These are phyloP conservation scores for Trichogramma evanescens DNA, from an alignment of 2,888 invertebrate genomes.

Conservation along the genomic window DNA sequence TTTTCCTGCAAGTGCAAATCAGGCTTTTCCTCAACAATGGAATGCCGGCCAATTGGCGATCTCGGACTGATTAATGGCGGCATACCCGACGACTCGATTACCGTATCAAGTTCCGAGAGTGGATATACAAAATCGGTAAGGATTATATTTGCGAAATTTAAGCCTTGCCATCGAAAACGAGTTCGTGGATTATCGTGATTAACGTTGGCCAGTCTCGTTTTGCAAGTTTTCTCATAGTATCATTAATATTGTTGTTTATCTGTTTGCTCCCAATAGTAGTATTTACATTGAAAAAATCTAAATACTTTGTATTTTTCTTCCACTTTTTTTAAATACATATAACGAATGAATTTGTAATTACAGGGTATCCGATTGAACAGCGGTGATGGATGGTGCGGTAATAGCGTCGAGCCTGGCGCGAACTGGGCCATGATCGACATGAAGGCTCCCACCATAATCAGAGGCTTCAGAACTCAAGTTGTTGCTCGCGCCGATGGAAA, in stretches of 20 bases:
- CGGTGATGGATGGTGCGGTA: slow-evolving; percentile 85
- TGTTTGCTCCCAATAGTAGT: no score
- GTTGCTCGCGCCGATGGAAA: slow-evolving; percentile 76
- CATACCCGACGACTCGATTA: slow-evolving; percentile 83
- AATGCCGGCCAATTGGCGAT: slow-evolving; percentile 85
- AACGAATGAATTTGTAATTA: slow-evolving; percentile 1
- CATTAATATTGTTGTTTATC: no score
- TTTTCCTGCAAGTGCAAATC: slow-evolving; percentile 82
- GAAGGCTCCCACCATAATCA: slow-evolving; percentile 78
- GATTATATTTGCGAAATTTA: slow-evolving; percentile 18
- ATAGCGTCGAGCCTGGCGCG: slow-evolving; percentile 73
- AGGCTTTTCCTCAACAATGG: slow-evolving; percentile 77
- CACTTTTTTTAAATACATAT: not conserved
- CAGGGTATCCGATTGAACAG: slow-evolving; percentile 78
- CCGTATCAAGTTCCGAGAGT: slow-evolving; percentile 73
- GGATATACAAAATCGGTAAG: slow-evolving; percentile 76
- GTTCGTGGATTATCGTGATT: not conserved
- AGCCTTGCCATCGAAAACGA: not conserved
- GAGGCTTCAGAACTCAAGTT: slow-evolving; percentile 87
- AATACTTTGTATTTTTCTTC: not conserved
- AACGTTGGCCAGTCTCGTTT: no score
- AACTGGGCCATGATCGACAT: slow-evolving; percentile 86
- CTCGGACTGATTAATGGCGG: slow-evolving; percentile 82
- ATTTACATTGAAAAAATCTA: not conserved
- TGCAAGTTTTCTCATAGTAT: no score